A percentile compares a stretch with the other conserved stretches of the same genome.
phyloP scores from a whole-genome alignment of 2,888 invertebrate species.

The Coleophora flavipennella region DNA sequence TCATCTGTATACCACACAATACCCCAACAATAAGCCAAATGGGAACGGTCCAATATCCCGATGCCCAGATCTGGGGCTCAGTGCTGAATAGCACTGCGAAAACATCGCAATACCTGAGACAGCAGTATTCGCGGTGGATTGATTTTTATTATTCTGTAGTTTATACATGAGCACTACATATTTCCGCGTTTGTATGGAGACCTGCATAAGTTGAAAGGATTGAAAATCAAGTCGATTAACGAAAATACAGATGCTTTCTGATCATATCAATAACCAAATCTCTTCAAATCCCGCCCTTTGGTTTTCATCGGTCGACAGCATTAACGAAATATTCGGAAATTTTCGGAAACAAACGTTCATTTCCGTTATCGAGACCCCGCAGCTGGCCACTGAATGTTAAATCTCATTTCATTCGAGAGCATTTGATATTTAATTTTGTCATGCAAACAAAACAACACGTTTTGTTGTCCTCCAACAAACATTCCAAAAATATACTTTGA shows the following conservation, averaged over 20 bases:
- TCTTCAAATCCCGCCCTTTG: not conserved
- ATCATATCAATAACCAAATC: not conserved
- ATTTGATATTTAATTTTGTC: conserved; percentile 19
- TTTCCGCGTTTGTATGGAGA: not conserved
- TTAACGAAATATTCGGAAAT: conserved; percentile 29
- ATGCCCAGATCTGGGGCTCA: conserved; percentile 44
- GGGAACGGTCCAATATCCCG: conserved; percentile 30
- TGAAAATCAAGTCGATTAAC: no score
- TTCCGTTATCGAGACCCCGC: conserved; percentile 40
- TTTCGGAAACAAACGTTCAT: conserved; percentile 30
- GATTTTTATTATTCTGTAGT: not conserved
- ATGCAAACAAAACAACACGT: conserved; percentile 20
- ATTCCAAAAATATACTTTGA: not conserved
- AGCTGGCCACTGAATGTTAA: conserved; percentile 32
- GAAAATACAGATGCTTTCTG: no score
- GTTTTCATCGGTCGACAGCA: conserved; percentile 16
- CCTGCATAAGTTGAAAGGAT: no score
- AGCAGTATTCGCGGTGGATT: conserved; percentile 8
- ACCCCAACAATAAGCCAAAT: conserved; percentile 44
- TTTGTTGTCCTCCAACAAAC: conserved; percentile 1
- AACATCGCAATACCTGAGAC: conserved; percentile 24
- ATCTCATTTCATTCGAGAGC: conserved; percentile 20
- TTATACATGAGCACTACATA: not conserved
- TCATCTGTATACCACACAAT: conserved; percentile 4
- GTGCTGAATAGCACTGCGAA: conserved; percentile 38